Conservation (phyloP, 2,113 vertebrate species). For the Choloepus hoffmanni region DNA sequence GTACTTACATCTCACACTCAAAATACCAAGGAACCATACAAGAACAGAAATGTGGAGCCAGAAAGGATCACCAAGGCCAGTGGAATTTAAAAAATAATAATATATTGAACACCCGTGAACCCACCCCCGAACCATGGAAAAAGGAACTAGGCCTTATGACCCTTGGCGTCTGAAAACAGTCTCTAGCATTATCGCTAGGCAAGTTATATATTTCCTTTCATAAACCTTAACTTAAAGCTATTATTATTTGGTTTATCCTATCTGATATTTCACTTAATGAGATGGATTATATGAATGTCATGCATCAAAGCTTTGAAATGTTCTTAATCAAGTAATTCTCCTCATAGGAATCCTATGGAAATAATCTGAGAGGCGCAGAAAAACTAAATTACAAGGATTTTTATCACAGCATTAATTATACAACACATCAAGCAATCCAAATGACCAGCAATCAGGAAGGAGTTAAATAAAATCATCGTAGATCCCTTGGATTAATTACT, state of each 20-base stretch:
- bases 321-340: slow-evolving; percentile 48
- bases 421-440: neutral
- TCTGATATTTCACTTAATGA: slow-evolving; percentile 39
- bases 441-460: neutral
- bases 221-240: slow-evolving; percentile 47
- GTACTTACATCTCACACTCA: neutral
- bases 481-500: neutral
- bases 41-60: slow-evolving; percentile 15
- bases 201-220: slow-evolving; percentile 13
- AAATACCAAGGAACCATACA: slow-evolving; percentile 30
- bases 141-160: neutral
- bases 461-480: slow-evolving; percentile 21
- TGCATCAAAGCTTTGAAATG: slow-evolving; percentile 52
- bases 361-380: slow-evolving; percentile 46
- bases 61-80: slow-evolving; percentile 8
- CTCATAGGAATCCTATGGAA: slow-evolving; percentile 56
- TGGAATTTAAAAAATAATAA: slow-evolving; percentile 30
- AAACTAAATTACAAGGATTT: slow-evolving; percentile 39
- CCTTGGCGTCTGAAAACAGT: slow-evolving; percentile 2
- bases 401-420: slow-evolving; percentile 4
- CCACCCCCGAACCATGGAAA: neutral
- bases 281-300: neutral
- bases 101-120: neutral
- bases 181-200: slow-evolving; percentile 31
- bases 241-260: slow-evolving; percentile 47